These are phyloP conservation scores for Melospiza melodia DNA, from an alignment of 2,113 vertebrate species.

Conservation along the genomic window DNA sequence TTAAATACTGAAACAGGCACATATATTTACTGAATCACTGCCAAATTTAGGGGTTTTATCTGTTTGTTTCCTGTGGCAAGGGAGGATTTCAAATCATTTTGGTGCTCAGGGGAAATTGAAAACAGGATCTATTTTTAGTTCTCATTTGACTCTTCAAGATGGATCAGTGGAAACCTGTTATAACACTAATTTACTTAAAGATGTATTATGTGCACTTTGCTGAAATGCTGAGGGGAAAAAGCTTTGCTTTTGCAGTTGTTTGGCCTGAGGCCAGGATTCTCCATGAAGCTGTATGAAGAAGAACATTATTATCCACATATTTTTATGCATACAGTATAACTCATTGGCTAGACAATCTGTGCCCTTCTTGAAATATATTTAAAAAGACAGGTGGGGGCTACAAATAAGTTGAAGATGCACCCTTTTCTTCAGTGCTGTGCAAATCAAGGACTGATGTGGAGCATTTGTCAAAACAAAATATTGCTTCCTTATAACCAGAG, in stretches of 20 bases:
- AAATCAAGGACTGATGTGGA: not conserved
- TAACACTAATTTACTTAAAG: constrained; percentile 39
- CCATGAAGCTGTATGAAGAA: not conserved
- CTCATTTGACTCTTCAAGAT: constrained; percentile 33
- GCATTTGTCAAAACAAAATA: not conserved
- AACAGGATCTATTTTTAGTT: constrained; percentile 28
- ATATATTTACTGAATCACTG: not conserved
- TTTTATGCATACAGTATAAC: not conserved
- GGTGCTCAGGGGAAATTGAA: constrained; percentile 25
- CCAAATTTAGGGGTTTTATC: not conserved
- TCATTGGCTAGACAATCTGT: not conserved
- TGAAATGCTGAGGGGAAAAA: not conserved
- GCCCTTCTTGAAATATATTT: not conserved
- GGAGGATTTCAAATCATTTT: constrained; percentile 43
- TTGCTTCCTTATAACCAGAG: not conserved
- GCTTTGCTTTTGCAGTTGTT: not conserved
- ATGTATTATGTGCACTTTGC: not conserved
- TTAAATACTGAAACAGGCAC: constrained; percentile 19
- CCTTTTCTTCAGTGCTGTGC: not conserved
- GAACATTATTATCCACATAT: not conserved
- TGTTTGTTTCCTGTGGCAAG: not conserved
- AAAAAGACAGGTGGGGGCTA: not conserved
- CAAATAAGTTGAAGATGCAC: not conserved
- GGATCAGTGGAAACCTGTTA: constrained; percentile 17
- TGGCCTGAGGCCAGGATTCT: not conserved